These are phyloP conservation scores for Oreochromis mossambicus DNA, from an alignment of 2,797 vertebrate species.

Conservation along the genomic window DNA sequence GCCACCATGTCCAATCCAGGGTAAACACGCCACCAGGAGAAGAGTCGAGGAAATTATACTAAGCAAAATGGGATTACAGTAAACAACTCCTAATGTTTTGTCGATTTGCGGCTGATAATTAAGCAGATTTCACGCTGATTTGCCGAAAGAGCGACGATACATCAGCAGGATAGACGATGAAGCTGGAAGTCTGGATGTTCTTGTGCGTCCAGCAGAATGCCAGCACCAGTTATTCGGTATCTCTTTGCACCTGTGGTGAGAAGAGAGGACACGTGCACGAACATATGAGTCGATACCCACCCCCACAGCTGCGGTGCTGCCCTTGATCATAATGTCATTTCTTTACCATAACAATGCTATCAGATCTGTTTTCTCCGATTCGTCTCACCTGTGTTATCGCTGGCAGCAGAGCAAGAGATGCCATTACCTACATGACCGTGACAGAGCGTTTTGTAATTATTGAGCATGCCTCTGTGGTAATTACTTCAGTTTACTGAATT, in stretches of 20 bases:
- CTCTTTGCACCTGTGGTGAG: constrained; percentile 20
- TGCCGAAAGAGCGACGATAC: constrained; percentile 10
- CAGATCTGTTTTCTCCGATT: constrained; percentile 74
- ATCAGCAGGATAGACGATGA: background rate
- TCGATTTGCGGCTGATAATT: constrained; percentile 57
- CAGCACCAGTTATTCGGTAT: background rate
- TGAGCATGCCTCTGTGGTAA: constrained; percentile 74
- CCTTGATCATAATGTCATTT: constrained; percentile 55
- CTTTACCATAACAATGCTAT: constrained; percentile 67
- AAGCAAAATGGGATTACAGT: constrained; percentile 51
- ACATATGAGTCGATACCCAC: background rate
- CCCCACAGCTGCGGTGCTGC: background rate
- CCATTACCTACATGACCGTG: constrained; percentile 72
- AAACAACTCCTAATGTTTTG: constrained; percentile 54
- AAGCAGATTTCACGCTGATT: constrained; percentile 52
- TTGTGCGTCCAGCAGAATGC: background rate
- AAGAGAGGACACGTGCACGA: background rate
- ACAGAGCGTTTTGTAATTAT: constrained; percentile 75
- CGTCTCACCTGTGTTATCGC: constrained; percentile 79
- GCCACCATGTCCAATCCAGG: constrained; percentile 52
- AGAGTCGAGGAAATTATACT: constrained; percentile 28
- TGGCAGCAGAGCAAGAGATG: constrained; percentile 61
- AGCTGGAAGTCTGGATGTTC: background rate
- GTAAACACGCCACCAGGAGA: constrained; percentile 36
- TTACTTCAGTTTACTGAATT: constrained; percentile 76